Percentiles rank a stretch among this genome's conserved stretches.
phyloP scores from a whole-genome alignment of 2,888 invertebrate species.

The Selenia dentaria region DNA sequence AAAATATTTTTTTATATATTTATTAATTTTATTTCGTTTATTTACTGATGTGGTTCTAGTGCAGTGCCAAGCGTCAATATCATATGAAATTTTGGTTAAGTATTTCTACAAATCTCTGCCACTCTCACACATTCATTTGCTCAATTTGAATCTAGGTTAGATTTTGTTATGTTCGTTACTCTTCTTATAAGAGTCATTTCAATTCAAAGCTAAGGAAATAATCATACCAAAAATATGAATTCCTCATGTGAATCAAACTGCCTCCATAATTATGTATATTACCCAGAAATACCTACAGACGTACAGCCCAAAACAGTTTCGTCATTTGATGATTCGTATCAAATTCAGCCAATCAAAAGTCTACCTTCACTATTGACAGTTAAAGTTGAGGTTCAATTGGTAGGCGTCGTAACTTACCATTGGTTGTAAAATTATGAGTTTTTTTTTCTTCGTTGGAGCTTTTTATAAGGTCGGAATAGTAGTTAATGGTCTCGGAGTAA shows the following conservation, averaged over 20 bases:
- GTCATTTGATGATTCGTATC: slow-evolving; percentile 26
- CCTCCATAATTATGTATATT: slow-evolving; percentile 37
- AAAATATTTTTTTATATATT: no score
- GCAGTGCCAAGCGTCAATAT: no score
- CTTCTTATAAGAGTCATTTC: no score
- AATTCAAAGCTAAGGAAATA: slow-evolving; percentile 17
- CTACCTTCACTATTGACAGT: slow-evolving; percentile 5
- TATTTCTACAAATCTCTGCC: no score
- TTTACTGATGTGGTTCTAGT: no score
- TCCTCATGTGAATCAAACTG: slow-evolving; percentile 28
- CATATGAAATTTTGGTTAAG: no score
- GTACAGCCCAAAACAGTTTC: slow-evolving; percentile 28
- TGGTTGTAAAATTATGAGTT: slow-evolving; percentile 62
- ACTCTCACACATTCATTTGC: no score
- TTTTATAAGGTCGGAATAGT: slow-evolving; percentile 76
- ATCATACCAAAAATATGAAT: slow-evolving; percentile 24
- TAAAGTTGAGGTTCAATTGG: slow-evolving; percentile 19
- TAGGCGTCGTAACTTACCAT: slow-evolving; percentile 36
- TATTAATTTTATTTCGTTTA: no score
- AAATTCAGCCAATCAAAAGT: slow-evolving; percentile 18
- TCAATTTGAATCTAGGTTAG: no score
- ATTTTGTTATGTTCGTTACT: no score
- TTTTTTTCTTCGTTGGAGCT: slow-evolving; percentile 55
- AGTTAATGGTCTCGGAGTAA: slow-evolving; percentile 74
- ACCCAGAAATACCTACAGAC: slow-evolving; percentile 33